These are phyloP conservation scores for Notothenia rossii DNA, from an alignment of 2,113 vertebrate species.

Conservation along the genomic window DNA sequence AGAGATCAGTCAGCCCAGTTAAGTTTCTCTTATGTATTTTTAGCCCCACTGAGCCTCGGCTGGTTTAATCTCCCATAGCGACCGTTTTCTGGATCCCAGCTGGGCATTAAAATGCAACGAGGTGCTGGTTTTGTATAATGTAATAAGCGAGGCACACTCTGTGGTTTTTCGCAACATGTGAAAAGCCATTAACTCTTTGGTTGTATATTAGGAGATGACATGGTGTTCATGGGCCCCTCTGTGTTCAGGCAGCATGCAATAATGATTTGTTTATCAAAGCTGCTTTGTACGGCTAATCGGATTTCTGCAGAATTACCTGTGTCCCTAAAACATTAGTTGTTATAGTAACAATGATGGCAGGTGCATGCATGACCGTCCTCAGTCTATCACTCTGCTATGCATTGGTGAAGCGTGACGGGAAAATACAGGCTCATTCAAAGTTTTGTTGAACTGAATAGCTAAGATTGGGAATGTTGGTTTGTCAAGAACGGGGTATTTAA, in stretches of 20 bases:
- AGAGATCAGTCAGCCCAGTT: no score
- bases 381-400: not conserved
- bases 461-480: not conserved
- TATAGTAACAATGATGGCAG: not conserved
- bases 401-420: not conserved
- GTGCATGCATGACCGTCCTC: not conserved
- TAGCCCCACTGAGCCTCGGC: not conserved
- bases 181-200: slow-evolving; percentile 28
- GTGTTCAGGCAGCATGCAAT: slow-evolving; percentile 15
- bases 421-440: no score
- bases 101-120: slow-evolving; percentile 19
- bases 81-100: slow-evolving; percentile 1
- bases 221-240: not conserved
- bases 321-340: not conserved
- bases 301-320: slow-evolving; percentile 24
- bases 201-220: slow-evolving; percentile 29
- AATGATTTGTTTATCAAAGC: slow-evolving; percentile 28
- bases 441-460: not conserved
- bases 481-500: not conserved
- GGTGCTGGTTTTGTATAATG: slow-evolving; percentile 14
- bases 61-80: slow-evolving; percentile 15
- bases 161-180: slow-evolving; percentile 9
- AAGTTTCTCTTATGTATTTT: not conserved
- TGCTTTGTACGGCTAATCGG: slow-evolving; percentile 9
- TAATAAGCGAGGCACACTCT: not conserved